A percentile compares a stretch with the other conserved stretches of the same genome.
Conservation (phyloP, 2,797 vertebrate species). For the Enteromius unitaeniatus region DNA sequence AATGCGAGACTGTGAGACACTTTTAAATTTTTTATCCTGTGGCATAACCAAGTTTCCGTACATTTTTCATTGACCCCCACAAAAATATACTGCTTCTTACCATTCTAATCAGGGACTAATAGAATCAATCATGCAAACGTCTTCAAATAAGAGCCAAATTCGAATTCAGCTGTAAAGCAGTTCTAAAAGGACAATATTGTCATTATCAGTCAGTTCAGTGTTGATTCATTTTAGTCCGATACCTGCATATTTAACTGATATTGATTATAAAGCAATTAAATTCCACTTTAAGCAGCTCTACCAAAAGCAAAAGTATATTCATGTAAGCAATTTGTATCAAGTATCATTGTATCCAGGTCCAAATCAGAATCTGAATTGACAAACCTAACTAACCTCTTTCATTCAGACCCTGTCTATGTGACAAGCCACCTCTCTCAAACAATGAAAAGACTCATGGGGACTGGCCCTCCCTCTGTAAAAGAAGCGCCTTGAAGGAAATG, state of each 20-base stretch:
- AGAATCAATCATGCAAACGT: neutral
- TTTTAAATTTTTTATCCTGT: neutral
- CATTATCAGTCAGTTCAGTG: neutral
- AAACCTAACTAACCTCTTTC: neutral
- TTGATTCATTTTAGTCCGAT: too few species aligned
- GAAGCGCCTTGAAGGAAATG: slow-evolving; percentile 19
- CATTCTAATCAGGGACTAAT: neutral
- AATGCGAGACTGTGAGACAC: too few species aligned
- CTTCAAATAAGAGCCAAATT: neutral
- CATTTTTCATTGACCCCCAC: neutral
- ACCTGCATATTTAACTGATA: too few species aligned
- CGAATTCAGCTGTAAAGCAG: neutral
- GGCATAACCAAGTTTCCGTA: neutral
- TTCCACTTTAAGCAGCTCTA: neutral
- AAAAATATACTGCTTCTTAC: neutral
- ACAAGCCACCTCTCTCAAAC: slow-evolving; percentile 6
- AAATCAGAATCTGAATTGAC: neutral
- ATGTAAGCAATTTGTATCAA: neutral
- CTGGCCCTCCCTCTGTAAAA: slow-evolving; percentile 16
- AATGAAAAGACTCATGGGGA: slow-evolving; percentile 35
- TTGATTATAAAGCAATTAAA: too few species aligned
- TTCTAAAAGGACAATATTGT: neutral
- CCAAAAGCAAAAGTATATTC: neutral
- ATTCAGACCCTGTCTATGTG: neutral
- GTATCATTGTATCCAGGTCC: neutral